Base-by-base conservation (phyloP, 1,140 invertebrate species). In the Medauroidea extradentata region DNA sequence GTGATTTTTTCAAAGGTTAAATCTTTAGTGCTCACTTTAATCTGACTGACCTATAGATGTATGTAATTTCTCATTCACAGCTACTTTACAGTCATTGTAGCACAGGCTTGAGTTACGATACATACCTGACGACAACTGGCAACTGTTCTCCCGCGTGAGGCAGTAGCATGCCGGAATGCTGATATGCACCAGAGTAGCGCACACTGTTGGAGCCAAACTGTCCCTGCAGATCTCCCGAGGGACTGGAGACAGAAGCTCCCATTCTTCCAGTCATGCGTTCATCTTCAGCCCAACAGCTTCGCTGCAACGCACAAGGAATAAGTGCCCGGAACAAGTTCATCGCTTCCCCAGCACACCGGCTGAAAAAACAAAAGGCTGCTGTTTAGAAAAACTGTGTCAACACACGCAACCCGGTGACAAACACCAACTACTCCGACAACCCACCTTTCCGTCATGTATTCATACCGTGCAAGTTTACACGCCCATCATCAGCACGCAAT, bases 291-390 rank as follows among this genome's bases (percentile, higher is more conserved):
- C 79, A 77, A 66, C 79, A 79, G 73, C 77, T 77, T 69, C 77
- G 75, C 73, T 81, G 78, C 71, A 81, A 73, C 71, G 79, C 80
- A 79, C 81, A 82, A 67, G 80, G 80, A 64, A 81, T 79, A 59
- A 82, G 68, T 63, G 78, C 79, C 69, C 78, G 77, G 67, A 82
- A 80, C 71, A 82, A 71, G 73, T 81, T 82, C 81, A 82, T 82
- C 67, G 72, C 77, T 79, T 68, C 75, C 78, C 79, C 78, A 81
- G 78, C 79, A 77, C 73, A 71, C 71, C 71, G 78, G 78, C 77
- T 80, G 70, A 64, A 57, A 63, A 48, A 29, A 53, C 23, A 57
- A 52, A 55, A 55, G 18, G n/a, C 25, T 16, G 2, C 1, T 16
- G 14, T 23, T 3, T 14, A 9, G 18, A 3, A 53, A 19, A 19